Conservation (phyloP, 2,113 vertebrate species). For the Zosterops lateralis region DNA sequence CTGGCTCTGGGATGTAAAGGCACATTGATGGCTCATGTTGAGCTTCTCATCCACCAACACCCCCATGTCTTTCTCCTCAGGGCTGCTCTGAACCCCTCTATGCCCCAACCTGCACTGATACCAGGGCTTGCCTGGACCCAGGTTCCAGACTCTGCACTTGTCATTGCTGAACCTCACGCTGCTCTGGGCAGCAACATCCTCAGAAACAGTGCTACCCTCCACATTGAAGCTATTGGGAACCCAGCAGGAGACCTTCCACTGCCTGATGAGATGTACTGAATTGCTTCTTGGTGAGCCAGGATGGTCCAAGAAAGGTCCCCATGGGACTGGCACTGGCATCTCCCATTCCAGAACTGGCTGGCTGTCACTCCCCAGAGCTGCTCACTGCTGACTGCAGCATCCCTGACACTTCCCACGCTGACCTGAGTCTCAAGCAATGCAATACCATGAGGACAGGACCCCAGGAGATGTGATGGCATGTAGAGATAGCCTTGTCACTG, state of each 20-base stretch:
- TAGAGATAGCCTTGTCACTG: background rate
- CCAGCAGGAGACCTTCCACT: background rate
- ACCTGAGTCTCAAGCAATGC: background rate
- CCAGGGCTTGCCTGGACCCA: background rate
- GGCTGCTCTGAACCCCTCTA: background rate
- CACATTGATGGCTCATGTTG: rapidly evolving
- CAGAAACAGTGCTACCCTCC: background rate
- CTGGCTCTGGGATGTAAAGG: rapidly evolving
- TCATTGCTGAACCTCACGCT: background rate
- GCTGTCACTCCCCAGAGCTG: slow-evolving; percentile 16
- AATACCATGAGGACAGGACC: background rate
- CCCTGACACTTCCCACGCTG: background rate
- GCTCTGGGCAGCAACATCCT: background rate
- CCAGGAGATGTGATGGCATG: background rate
- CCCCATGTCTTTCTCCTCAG: background rate
- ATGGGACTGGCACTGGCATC: background rate
- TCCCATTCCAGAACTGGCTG: background rate
- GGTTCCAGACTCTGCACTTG: background rate
- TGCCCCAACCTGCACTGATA: rapidly evolving
- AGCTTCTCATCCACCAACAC: background rate
- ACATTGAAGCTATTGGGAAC: rapidly evolving
- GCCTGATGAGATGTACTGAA: background rate
- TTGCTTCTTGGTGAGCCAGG: background rate
- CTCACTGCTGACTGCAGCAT: background rate
- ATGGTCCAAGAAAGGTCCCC: rapidly evolving